Evolutionary conservation across 2,797 vertebrate genomes (phyloP).

Genomic region (Zonotrichia albicollis): DNA sequence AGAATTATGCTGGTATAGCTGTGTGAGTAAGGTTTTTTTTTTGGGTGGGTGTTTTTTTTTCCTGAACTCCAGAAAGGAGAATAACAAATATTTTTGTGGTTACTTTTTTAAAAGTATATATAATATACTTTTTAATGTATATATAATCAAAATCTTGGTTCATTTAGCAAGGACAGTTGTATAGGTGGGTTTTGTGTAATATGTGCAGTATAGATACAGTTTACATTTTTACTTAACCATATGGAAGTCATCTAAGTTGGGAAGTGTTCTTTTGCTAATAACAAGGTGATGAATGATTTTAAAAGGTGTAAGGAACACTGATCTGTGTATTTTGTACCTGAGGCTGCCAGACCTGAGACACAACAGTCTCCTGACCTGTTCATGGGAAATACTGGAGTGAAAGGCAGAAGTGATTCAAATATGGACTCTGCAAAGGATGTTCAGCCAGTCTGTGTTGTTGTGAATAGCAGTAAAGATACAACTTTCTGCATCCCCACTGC

Average conservation of each 20-base stretch:
- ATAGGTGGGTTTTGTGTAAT: not conserved
- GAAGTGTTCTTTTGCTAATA: conserved; percentile 7
- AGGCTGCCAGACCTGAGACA: not conserved
- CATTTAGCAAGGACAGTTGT: not conserved
- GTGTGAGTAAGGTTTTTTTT: not conserved
- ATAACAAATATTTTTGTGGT: not conserved
- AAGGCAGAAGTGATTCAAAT: not conserved
- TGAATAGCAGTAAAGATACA: not conserved
- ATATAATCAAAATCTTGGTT: not conserved
- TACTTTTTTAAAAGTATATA: not conserved
- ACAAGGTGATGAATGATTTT: not conserved
- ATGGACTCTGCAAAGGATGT: not conserved
- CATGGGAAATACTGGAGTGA: not conserved
- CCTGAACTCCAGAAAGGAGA: not conserved
- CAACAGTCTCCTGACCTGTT: not conserved
- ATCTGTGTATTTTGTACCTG: not conserved
- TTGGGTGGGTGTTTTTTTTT: not conserved
- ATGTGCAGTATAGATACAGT: not conserved
- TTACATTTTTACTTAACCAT: conserved; percentile 19
- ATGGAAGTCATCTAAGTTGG: not conserved
- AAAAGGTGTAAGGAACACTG: not conserved
- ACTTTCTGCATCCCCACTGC: not conserved
- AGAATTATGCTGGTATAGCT: not conserved
- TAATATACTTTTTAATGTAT: not conserved
- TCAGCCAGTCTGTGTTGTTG: not conserved